These are phyloP conservation scores for Trinectes maculatus DNA, from an alignment of 2,113 vertebrate genomes.

Conservation along the genomic window DNA sequence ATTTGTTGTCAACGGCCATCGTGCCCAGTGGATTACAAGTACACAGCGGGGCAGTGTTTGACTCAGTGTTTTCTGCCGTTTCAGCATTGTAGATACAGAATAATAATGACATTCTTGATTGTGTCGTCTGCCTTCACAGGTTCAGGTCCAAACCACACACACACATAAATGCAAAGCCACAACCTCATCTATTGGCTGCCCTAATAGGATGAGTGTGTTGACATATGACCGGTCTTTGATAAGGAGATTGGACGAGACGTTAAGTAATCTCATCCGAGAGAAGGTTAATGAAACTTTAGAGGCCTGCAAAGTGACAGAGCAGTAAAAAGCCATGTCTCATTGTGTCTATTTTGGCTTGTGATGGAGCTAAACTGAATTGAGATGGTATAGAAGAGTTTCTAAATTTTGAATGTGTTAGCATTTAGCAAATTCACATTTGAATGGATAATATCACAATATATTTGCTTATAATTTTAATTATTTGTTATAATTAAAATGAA, in stretches of 20 bases:
- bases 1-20: slow-evolving; percentile 55
- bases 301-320: neutral
- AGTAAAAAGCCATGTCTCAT: neutral
- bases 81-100: neutral
- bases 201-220: slow-evolving; percentile 46
- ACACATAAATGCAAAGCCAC: neutral
- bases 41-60: slow-evolving; percentile 18
- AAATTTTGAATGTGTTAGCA: too few species aligned
- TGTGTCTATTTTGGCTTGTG: neutral
- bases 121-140: neutral
- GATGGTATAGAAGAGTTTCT: neutral
- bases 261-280: slow-evolving; percentile 35
- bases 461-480: too few species aligned
- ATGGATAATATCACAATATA: too few species aligned
- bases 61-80: too few species aligned
- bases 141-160: neutral
- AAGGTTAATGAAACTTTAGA: slow-evolving; percentile 57
- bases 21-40: slow-evolving; percentile 62
- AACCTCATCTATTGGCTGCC: neutral
- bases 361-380: neutral
- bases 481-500: too few species aligned
- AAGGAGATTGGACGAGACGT: slow-evolving; percentile 17
- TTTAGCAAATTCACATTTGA: too few species aligned
- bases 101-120: neutral
- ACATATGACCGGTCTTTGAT: slow-evolving; percentile 23